Evolutionary conservation across 2,888 invertebrate species (phyloP), one percentile per base, ranked within the genome.

Genomic region (Sipha maydis): DNA sequence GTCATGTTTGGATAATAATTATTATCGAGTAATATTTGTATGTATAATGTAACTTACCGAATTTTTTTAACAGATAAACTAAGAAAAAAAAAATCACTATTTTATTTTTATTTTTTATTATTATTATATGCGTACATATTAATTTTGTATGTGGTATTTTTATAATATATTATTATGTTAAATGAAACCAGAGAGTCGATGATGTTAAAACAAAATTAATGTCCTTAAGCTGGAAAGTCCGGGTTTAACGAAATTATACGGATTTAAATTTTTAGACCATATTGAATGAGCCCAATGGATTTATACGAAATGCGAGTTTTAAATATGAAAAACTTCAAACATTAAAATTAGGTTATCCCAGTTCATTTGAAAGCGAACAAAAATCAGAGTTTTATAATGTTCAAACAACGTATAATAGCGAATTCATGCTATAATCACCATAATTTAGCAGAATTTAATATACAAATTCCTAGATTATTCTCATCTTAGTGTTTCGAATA

Each of bases 241-340:
- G 21, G 82, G 71, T 34, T 83, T 83, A 83, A 71, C 71, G 82
- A 71, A 69, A 71, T 83, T 83, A 83, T 83, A 83, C 21, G 71
- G 71, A 71, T 71, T 71, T 31, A 31, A 14, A 41, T 41, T 67
- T 80, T 80, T 80, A 71, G 48, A 28, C 69, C 28, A 31, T 71
- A 25, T 83, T 83, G 48, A 83, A 71, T 54, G 48, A 25, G 14
- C 31, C 28, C 4, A 41, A 28, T 17, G 31, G 71, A 71, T 83
- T 83, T 71, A 83, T 71, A 83, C 71, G 71, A 71, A 83, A 48
- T 83, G 69, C 48, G 82, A 71, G 48, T 71, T 83, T 82, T 28
- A 82, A 41, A 48, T 71, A 48, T 71, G 48, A 83, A 48, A 54
- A 83, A 71, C 48, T 83, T 83, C 71, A 71, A 83, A 71, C 71